These are phyloP conservation scores for Oscarella lobularis DNA, from an alignment of 37 sponge, comb jelly and placozoan genomes.

Conservation along the genomic window DNA sequence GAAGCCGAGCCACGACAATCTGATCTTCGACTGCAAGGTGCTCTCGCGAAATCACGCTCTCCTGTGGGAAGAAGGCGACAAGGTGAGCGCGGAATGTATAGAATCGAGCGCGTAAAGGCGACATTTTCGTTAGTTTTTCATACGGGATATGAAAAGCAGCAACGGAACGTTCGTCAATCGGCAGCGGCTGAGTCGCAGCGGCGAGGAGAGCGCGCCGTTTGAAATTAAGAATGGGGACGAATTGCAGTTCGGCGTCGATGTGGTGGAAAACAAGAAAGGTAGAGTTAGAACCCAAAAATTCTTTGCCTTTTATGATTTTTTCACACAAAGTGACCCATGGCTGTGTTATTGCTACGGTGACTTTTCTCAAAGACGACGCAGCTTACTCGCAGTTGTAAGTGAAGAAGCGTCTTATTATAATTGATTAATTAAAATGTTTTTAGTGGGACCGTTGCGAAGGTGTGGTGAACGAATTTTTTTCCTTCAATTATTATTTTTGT, in stretches of 20 bases:
- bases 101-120: too few species aligned
- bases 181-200: conserved; percentile 62
- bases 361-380: not conserved
- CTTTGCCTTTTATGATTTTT: not conserved
- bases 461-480: not conserved
- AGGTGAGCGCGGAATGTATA: conserved; percentile 38
- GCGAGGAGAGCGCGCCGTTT: conserved; percentile 78
- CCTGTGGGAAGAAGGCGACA: conserved; percentile 76
- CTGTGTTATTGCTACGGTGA: conserved; percentile 71
- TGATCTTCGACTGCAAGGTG: conserved; percentile 95
- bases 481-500: not conserved
- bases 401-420: not conserved
- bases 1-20: conserved; percentile 62
- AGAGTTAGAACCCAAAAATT: not conserved
- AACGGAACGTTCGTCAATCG: conserved; percentile 97
- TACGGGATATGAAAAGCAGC: conserved; percentile 91
- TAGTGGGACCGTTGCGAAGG: conserved; percentile 1
- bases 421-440: not conserved
- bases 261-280: conserved; percentile 79
- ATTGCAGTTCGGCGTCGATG: conserved; percentile 97
- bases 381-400: too few species aligned
- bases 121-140: conserved; percentile 53
- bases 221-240: conserved; percentile 66
- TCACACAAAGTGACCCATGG: conserved; percentile 68
- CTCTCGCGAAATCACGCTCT: conserved; percentile 94